phyloP scores from a whole-genome alignment of 2,797 vertebrate genomes.

The Sus cebifrons region DNA sequence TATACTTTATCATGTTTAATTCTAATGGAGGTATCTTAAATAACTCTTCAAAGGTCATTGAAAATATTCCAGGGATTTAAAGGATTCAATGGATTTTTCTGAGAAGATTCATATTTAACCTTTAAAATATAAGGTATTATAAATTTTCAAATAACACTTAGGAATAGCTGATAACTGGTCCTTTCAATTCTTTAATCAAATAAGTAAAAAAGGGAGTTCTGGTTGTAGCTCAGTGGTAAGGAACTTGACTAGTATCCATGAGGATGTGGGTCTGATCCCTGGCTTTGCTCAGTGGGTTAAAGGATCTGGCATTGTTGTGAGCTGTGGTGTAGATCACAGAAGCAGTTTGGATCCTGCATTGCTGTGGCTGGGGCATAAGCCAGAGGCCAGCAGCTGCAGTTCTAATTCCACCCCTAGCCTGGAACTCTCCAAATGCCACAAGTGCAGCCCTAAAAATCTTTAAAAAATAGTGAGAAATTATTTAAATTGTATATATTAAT shows the following conservation, averaged over 20 bases:
- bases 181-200: background rate
- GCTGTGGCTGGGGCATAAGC: too few species aligned
- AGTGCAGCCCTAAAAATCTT: too few species aligned
- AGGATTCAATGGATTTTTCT: background rate
- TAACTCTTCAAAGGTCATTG: constrained; percentile 23
- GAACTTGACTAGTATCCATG: too few species aligned
- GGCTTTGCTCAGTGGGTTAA: too few species aligned
- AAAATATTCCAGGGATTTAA: constrained; percentile 47
- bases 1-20: constrained; percentile 22
- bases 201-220: background rate
- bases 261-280: too few species aligned
- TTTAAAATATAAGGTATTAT: constrained; percentile 43
- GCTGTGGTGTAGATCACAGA: too few species aligned
- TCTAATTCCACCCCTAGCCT: too few species aligned
- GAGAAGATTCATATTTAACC: constrained; percentile 25
- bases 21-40: background rate
- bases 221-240: too few species aligned
- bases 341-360: too few species aligned
- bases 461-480: background rate
- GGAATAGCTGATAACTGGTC: background rate
- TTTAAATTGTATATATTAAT: background rate
- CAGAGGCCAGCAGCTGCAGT: too few species aligned
- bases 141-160: background rate
- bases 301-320: too few species aligned
- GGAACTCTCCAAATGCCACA: too few species aligned